These are phyloP conservation scores for Synanceia verrucosa DNA, from an alignment of 2,797 vertebrate species.

Conservation along the genomic window DNA sequence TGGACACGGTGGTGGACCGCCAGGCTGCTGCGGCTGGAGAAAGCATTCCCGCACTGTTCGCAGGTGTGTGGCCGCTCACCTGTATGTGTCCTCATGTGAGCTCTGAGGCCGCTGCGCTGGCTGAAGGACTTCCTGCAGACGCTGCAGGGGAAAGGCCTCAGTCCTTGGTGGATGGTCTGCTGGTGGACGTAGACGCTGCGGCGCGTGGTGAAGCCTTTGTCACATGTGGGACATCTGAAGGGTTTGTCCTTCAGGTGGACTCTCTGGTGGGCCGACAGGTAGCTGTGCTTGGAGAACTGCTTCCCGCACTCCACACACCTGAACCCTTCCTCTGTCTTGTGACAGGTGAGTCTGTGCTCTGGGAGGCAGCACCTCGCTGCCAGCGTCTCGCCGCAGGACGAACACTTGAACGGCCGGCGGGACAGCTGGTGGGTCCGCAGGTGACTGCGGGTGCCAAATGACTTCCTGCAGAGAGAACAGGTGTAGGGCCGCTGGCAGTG, in stretches of 20 bases:
- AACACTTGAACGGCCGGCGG: not conserved
- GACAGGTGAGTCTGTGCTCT: constrained; percentile 31
- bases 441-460: constrained; percentile 43
- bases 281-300: constrained; percentile 33
- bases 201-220: constrained; percentile 45
- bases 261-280: constrained; percentile 30
- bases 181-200: constrained; percentile 57
- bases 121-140: constrained; percentile 63
- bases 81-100: constrained; percentile 36
- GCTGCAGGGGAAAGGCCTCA: constrained; percentile 53
- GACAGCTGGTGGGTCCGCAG: constrained; percentile 41
- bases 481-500: constrained; percentile 12
- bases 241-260: constrained; percentile 42
- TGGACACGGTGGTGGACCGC: constrained; percentile 62
- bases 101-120: constrained; percentile 54
- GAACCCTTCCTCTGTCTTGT: not conserved
- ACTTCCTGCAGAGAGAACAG: constrained; percentile 53
- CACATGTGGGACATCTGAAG: constrained; percentile 49
- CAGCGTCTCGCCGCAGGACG: constrained; percentile 17
- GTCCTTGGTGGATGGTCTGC: constrained; percentile 53
- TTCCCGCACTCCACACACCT: constrained; percentile 42
- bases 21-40: constrained; percentile 57
- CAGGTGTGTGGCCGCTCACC: constrained; percentile 45
- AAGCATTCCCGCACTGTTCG: constrained; percentile 49
- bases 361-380: constrained; percentile 29